Conservation (phyloP, 2,113 vertebrate genomes). For the Dromas ardeola region DNA sequence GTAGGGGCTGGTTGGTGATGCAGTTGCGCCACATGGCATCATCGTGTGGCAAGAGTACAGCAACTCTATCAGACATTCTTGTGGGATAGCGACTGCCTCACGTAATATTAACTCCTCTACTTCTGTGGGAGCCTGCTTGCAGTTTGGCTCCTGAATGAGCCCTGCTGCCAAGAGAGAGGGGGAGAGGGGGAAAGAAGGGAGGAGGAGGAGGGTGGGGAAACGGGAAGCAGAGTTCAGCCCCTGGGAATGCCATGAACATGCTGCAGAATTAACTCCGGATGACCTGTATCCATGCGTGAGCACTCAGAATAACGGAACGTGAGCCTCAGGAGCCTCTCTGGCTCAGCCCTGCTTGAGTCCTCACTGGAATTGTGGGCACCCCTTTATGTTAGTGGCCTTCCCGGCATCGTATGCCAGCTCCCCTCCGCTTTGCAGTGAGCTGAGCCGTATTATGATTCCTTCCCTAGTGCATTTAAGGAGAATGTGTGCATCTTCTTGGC, state of each 20-base stretch:
- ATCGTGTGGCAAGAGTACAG: background rate
- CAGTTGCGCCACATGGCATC: background rate
- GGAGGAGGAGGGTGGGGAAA: constrained; percentile 1
- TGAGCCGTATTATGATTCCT: fast-evolving
- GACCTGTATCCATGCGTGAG: background rate
- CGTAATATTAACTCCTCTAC: background rate
- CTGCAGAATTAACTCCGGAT: background rate
- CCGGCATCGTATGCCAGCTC: fast-evolving
- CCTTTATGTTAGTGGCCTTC: background rate
- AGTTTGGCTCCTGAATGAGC: constrained; percentile 11
- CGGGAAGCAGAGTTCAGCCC: background rate
- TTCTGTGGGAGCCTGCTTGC: background rate
- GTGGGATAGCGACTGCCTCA: background rate
- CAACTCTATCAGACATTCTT: background rate
- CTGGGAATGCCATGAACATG: background rate
- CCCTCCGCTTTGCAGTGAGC: background rate
- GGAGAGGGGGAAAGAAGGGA: background rate
- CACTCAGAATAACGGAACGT: background rate
- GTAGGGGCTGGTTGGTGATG: background rate
- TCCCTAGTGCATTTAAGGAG: background rate
- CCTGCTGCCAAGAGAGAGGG: background rate
- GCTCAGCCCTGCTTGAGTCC: background rate
- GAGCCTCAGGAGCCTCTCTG: background rate
- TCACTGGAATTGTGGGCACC: background rate
- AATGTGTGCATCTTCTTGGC: background rate